Evolutionary conservation across 2,797 vertebrate genomes (phyloP), one percentile per base, ranked within the genome.

Genomic region (Chloroceryle amazona): DNA sequence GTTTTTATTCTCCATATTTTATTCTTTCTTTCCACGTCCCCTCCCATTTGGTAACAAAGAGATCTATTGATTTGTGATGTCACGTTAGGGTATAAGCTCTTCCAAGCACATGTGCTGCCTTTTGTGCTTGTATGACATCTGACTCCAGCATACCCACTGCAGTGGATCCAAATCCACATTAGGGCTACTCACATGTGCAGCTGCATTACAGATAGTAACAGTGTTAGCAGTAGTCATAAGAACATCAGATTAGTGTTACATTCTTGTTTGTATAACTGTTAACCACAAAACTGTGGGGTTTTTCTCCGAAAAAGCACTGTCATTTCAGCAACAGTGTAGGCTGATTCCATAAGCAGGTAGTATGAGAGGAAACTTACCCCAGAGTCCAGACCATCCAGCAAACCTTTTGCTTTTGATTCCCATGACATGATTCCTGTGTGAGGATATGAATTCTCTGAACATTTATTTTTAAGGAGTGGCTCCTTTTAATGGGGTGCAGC

Each of bases 381-480:
- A 6, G 23, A 54, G 29, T 84, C 60, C 83, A 81, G 73, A 89
- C 76, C 88, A 92, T 58, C 52, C n/a, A 66, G 80, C 41, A 89
- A 66, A 72, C 6, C 15, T 79, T 93, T 79, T 88, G 61, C 58
- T 83, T 93, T 91, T 92, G 70, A 72, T 79, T 91, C 42, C 75
- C 9, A 29, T 71, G 4, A 78, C 44, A 61, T 46, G 16, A 75
- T 47, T 90, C 58, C 37, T 91, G 90, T 95, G 76, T 92, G 42
- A 93, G 39, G 21, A 70, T 79, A 67, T 70, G 46, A 91, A 84
- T 91, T 85, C 57, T 86, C 67, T 94, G 67, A 88, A 94, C 39
- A 90, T 68, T 65, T 90, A 62, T 88, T 93, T 91, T 81, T 55
- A 92, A 84, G 55, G 42, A 94, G 72, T 81, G 86, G 33, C 20